Conservation (phyloP, 2,888 invertebrate genomes). For the Chorisops tibialis region DNA sequence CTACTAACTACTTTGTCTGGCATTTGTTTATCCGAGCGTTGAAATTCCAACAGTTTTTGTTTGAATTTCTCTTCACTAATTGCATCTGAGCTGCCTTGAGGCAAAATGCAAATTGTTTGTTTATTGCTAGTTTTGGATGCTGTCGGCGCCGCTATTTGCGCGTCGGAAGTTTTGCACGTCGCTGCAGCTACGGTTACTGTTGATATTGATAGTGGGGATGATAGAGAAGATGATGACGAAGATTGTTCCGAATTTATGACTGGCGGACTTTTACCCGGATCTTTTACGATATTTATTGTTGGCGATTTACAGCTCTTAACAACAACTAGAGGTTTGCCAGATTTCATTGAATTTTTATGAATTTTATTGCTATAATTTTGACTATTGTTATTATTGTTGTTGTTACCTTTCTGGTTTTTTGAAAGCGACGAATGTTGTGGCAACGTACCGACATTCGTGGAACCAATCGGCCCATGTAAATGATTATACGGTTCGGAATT, state of each 20-base stretch:
- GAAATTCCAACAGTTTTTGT: constrained; percentile 55
- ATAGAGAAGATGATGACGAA: constrained; percentile 40
- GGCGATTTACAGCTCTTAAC: constrained; percentile 27
- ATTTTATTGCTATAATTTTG: constrained; percentile 15
- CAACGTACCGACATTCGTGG: constrained; percentile 68
- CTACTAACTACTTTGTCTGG: constrained; percentile 22
- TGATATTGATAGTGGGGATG: constrained; percentile 14
- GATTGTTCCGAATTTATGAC: neutral
- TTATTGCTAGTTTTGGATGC: constrained; percentile 8
- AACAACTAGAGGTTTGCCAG: constrained; percentile 30
- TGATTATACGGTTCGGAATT: constrained; percentile 25
- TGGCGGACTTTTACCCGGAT: constrained; percentile 32
- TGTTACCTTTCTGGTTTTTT: constrained; percentile 36
- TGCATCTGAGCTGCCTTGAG: constrained; percentile 52
- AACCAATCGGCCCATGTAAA: constrained; percentile 54
- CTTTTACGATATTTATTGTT: constrained; percentile 27
- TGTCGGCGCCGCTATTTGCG: neutral
- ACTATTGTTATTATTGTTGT: constrained; percentile 40
- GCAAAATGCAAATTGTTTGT: constrained; percentile 43
- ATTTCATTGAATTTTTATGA: constrained; percentile 21
- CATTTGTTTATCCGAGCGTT: neutral
- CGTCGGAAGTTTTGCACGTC: neutral
- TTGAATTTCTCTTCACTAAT: constrained; percentile 58
- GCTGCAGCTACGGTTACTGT: neutral
- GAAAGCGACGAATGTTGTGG: constrained; percentile 39